A percentile compares a stretch with the other conserved stretches of the same genome.
Evolutionary conservation across 2,797 vertebrate genomes (phyloP).

Genomic region (Nannoperca obscura): DNA sequence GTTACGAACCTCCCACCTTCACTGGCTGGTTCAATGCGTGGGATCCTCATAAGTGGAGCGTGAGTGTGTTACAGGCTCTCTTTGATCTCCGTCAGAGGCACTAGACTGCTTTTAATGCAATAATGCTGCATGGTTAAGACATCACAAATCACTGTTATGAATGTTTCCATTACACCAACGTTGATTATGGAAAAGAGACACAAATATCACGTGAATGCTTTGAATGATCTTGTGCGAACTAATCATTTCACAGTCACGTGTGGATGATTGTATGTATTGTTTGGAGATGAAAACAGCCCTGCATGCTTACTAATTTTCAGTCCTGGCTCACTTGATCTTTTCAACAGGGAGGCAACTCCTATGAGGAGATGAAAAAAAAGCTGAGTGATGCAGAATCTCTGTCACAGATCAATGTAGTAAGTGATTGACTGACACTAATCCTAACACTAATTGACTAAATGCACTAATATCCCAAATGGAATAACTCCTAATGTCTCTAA

Average conservation of each 20-base stretch:
- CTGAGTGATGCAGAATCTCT: slow-evolving; percentile 81
- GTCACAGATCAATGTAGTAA: slow-evolving; percentile 90
- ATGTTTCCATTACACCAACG: not conserved
- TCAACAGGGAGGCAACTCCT: slow-evolving; percentile 88
- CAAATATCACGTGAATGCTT: slow-evolving; percentile 10
- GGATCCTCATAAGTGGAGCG: slow-evolving; percentile 94
- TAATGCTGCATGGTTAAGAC: slow-evolving; percentile 16
- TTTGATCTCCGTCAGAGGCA: slow-evolving; percentile 13
- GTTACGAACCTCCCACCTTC: slow-evolving; percentile 90
- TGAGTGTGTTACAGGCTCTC: slow-evolving; percentile 79
- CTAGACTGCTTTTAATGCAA: not conserved
- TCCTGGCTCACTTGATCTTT: slow-evolving; percentile 55
- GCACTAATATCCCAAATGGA: slow-evolving; percentile 20
- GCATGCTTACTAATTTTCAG: slow-evolving; percentile 45
- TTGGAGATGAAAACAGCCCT: not conserved
- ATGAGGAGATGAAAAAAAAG: slow-evolving; percentile 89
- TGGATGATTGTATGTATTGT: slow-evolving; percentile 29
- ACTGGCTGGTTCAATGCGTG: slow-evolving; percentile 94
- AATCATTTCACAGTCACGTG: slow-evolving; percentile 14
- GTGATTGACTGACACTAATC: slow-evolving; percentile 71
- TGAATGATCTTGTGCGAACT: slow-evolving; percentile 5
- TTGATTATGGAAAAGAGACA: not conserved
- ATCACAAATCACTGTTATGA: not conserved
- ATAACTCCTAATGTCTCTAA: not conserved
- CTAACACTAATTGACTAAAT: slow-evolving; percentile 21